Conservation (phyloP, 2,888 invertebrate species). For the Koerneria pararmatus region DNA sequence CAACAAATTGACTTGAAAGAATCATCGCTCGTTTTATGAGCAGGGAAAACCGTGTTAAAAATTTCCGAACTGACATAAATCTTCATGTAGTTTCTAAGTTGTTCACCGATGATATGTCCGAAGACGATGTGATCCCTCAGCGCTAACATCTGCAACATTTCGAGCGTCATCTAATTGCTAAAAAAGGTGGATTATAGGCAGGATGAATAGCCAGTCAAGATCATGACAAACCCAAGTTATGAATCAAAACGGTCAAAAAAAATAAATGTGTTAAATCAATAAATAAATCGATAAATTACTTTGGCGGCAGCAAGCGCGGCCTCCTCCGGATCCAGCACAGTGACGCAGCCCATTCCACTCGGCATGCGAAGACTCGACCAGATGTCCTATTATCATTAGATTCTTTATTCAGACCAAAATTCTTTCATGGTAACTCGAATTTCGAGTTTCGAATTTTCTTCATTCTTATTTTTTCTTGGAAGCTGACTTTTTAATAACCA, state of each 20-base stretch:
- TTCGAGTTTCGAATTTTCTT: no score
- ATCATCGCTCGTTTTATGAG: no score
- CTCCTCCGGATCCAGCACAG: conserved; percentile 85
- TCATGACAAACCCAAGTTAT: no score
- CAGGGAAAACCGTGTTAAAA: no score
- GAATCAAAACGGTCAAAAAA: not conserved
- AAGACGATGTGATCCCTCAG: conserved; percentile 44
- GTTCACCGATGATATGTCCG: conserved; percentile 41
- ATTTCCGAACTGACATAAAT: conserved; percentile 47
- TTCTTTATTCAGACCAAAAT: no score
- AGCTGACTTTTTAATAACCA: no score
- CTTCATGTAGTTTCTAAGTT: conserved; percentile 42
- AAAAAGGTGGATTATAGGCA: no score
- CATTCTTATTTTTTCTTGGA: no score
- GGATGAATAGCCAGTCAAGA: no score
- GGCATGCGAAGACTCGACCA: conserved; percentile 96
- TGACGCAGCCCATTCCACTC: conserved; percentile 83
- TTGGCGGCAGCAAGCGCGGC: conserved; percentile 84
- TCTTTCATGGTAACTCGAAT: no score
- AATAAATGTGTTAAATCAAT: not conserved
- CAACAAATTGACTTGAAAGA: no score
- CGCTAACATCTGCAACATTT: conserved; percentile 31
- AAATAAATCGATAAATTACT: conserved; percentile 9
- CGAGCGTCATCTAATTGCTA: not conserved
- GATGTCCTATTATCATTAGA: conserved; percentile 67